Conservation (phyloP, 2,888 invertebrate species). For the Beris morrisii region DNA sequence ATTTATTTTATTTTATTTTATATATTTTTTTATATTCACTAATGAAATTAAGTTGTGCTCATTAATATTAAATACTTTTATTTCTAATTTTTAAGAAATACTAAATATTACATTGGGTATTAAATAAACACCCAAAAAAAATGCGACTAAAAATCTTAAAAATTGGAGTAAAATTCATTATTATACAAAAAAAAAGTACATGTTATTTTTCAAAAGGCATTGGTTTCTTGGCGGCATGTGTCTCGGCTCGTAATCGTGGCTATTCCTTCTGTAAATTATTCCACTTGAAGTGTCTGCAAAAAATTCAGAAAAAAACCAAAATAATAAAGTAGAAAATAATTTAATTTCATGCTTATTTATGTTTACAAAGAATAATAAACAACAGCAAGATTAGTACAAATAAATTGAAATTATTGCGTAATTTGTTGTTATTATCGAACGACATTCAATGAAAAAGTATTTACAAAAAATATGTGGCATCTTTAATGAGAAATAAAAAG, state of each 20-base stretch:
- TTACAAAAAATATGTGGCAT: no score
- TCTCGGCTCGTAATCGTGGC: conserved; percentile 46
- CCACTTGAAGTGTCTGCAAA: conserved; percentile 35
- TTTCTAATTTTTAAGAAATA: conserved; percentile 20
- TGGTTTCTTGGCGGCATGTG: conserved; percentile 79
- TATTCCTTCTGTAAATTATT: conserved; percentile 53
- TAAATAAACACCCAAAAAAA: background rate
- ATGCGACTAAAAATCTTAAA: conserved; percentile 10
- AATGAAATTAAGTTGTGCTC: conserved; percentile 25
- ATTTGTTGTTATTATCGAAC: no score
- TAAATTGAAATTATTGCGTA: no score
- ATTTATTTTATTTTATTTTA: no score
- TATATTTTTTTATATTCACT: conserved; percentile 6
- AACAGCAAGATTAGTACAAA: no score
- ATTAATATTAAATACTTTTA: conserved; percentile 14
- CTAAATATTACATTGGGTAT: background rate
- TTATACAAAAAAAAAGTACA: conserved; percentile 48
- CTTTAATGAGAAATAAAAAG: background rate
- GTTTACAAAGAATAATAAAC: no score
- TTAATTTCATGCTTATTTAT: no score
- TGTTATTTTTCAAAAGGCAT: conserved; percentile 66
- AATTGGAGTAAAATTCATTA: conserved; percentile 52
- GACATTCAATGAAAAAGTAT: conserved; percentile 7
- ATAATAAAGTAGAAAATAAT: no score
- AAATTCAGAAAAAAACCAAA: background rate